Conservation (phyloP, 2,113 vertebrate species). For the Antigone vipio region DNA sequence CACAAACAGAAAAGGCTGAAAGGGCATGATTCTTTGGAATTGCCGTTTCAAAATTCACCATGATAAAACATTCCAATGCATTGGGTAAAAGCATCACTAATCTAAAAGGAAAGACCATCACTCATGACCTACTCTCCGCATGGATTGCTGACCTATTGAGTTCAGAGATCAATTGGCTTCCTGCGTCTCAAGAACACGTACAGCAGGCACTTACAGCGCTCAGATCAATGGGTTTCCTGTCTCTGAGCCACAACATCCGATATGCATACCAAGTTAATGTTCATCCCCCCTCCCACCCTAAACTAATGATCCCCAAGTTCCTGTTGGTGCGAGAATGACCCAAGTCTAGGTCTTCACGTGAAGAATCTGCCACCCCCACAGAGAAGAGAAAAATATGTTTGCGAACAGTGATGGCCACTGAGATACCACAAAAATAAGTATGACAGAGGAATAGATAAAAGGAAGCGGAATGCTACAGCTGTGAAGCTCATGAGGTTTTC, state of each 20-base stretch:
- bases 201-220: background rate
- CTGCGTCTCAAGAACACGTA: background rate
- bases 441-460: background rate
- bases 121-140: background rate
- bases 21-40: background rate
- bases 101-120: background rate
- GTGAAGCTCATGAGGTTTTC: background rate
- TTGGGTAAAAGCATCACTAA: background rate
- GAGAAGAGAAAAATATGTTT: background rate
- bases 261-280: accelerated
- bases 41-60: background rate
- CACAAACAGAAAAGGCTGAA: background rate
- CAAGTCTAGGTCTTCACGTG: background rate
- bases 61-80: background rate
- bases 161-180: slow-evolving; percentile 1
- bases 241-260: background rate
- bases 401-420: background rate
- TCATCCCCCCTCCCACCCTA: background rate
- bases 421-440: background rate
- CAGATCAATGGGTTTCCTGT: slow-evolving; percentile 1
- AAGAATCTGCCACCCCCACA: background rate
- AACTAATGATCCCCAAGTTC: background rate
- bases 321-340: background rate
- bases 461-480: background rate
- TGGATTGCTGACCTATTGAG: background rate